Evolutionary conservation across 2,797 vertebrate species (phyloP).

Genomic region (Gambelia wislizenii): DNA sequence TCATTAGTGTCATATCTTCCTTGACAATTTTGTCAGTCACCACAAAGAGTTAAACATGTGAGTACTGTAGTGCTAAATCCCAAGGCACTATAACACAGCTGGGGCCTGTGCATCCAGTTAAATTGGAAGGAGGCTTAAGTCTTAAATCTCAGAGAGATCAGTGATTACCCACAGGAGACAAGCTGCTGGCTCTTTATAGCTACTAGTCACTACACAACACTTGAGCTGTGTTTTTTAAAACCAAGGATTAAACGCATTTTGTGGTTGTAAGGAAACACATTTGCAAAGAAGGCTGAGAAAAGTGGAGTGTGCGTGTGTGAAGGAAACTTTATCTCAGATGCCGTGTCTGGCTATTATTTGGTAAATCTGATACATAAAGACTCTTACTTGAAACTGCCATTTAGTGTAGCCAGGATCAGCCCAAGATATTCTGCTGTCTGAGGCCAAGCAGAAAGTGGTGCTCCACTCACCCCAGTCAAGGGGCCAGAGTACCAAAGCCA

Average conservation of each 20-base stretch:
- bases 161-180: slow-evolving; percentile 67
- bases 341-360: not conserved
- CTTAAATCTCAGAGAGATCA: slow-evolving; percentile 71
- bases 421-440: too few relatives aligned
- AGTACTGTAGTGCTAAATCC: slow-evolving; percentile 61
- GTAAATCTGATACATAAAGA: not conserved
- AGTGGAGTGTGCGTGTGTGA: too few relatives aligned
- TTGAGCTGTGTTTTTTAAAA: not conserved
- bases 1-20: slow-evolving; percentile 16
- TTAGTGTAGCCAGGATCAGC: not conserved
- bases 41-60: slow-evolving; percentile 66
- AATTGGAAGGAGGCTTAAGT: slow-evolving; percentile 72
- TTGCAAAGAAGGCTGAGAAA: slow-evolving; percentile 5
- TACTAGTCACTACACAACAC: slow-evolving; percentile 56
- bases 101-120: slow-evolving; percentile 65
- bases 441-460: too few relatives aligned
- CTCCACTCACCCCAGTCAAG: too few relatives aligned
- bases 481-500: too few relatives aligned
- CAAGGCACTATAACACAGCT: slow-evolving; percentile 41
- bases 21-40: slow-evolving; percentile 30
- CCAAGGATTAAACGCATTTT: slow-evolving; percentile 52
- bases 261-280: slow-evolving; percentile 20
- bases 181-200: slow-evolving; percentile 65
- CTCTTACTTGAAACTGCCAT: not conserved
- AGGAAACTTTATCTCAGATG: not conserved